Evolutionary conservation across 2,888 invertebrate genomes (phyloP).

Genomic region (Scaptomyza tumidula): DNA sequence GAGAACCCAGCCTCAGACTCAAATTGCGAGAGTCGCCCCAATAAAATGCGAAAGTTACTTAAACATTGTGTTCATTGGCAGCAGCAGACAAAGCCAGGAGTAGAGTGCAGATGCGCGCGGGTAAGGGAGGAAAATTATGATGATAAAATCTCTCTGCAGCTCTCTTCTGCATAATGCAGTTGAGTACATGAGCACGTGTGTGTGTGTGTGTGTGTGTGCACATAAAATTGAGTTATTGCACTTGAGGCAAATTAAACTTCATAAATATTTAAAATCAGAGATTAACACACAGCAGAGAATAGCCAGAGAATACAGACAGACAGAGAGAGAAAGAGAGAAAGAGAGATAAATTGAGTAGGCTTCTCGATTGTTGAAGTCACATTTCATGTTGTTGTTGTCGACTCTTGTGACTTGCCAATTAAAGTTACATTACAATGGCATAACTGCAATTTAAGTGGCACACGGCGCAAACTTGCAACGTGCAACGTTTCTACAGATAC

Average conservation of each 20-base stretch:
- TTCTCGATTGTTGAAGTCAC: conserved; percentile 32
- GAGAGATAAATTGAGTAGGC: not conserved
- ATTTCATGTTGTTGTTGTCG: conserved; percentile 43
- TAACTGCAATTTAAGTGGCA: conserved; percentile 78
- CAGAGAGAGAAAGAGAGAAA: conserved; percentile 5
- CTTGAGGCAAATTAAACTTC: conserved; percentile 84
- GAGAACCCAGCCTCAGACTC: conserved; percentile 11
- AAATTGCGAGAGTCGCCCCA: conserved; percentile 45
- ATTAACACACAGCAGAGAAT: conserved; percentile 78
- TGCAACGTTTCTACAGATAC: conserved; percentile 65
- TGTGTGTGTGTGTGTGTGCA: conserved; percentile 45
- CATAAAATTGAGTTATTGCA: conserved; percentile 83
- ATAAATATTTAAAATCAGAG: conserved; percentile 84
- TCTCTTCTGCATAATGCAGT: conserved; percentile 59
- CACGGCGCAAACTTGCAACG: conserved; percentile 43
- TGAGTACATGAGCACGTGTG: conserved; percentile 17
- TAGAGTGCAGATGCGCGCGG: conserved; percentile 1
- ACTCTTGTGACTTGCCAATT: conserved; percentile 62
- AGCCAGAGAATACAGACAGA: conserved; percentile 11
- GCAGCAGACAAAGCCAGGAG: conserved; percentile 10
- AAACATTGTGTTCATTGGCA: conserved; percentile 69
- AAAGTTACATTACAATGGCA: conserved; percentile 77
- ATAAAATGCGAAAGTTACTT: conserved; percentile 77
- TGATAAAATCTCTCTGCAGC: conserved; percentile 55
- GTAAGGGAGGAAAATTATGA: conserved; percentile 9